These are phyloP conservation scores for Orthonyx spaldingii DNA, from an alignment of 2,113 vertebrate species.

Conservation along the genomic window DNA sequence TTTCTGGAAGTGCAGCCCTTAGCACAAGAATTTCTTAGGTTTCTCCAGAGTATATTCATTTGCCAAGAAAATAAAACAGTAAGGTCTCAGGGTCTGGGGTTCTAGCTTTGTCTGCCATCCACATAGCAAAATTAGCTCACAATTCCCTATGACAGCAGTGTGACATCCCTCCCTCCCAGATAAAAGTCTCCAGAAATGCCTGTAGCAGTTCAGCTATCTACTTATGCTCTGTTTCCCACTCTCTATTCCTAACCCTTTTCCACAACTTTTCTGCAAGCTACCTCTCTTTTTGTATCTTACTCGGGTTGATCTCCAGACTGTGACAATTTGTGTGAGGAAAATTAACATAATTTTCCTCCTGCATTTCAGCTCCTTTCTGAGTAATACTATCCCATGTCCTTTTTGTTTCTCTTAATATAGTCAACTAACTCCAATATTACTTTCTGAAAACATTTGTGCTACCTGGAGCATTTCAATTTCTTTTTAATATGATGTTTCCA, in stretches of 20 bases:
- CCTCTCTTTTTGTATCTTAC: background rate
- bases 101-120: background rate
- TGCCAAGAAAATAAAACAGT: background rate
- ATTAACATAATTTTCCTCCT: background rate
- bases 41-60: background rate
- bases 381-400: background rate
- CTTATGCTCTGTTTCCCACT: background rate
- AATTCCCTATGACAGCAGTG: background rate
- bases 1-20: background rate
- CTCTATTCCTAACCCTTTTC: background rate
- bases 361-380: background rate
- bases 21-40: background rate
- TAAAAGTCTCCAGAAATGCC: background rate
- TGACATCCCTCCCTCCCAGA: background rate
- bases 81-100: background rate
- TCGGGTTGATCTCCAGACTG: background rate
- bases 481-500: background rate
- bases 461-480: background rate
- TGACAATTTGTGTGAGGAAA: background rate
- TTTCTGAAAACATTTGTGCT: background rate
- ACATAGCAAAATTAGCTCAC: background rate
- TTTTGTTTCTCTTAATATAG: background rate
- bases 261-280: background rate
- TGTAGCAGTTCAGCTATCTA: background rate
- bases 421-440: background rate